These are phyloP conservation scores for Heterodera filipjevi DNA, from an alignment of 2,888 invertebrate species.

Conservation along the genomic window DNA sequence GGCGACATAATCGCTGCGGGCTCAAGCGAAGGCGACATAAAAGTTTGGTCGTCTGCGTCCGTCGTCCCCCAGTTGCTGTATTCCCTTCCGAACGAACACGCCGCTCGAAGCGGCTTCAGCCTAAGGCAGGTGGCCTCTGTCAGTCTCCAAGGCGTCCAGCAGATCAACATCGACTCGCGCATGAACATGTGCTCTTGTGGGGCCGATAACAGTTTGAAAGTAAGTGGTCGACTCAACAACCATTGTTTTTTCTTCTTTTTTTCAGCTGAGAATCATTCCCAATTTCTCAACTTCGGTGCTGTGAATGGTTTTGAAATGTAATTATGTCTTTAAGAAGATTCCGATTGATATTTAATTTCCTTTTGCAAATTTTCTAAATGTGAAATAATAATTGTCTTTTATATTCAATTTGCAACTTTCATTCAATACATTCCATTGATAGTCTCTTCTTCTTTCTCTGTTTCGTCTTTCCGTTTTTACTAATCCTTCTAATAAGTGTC, in stretches of 20 bases:
- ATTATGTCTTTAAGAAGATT: neutral
- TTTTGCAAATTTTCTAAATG: no score
- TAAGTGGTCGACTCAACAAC: slow-evolving; percentile 74
- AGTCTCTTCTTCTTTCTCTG: no score
- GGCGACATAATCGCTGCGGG: slow-evolving; percentile 97
- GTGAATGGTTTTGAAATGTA: neutral
- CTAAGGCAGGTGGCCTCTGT: slow-evolving; percentile 88
- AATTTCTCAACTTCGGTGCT: neutral
- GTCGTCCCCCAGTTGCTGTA: slow-evolving; percentile 82
- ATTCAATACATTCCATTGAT: no score
- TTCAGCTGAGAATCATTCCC: slow-evolving; percentile 4
- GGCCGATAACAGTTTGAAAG: slow-evolving; percentile 97
- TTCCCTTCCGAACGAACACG: slow-evolving; percentile 88
- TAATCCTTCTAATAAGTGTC: neutral
- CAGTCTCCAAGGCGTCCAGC: slow-evolving; percentile 75
- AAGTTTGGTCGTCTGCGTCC: slow-evolving; percentile 82
- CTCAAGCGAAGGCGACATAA: slow-evolving; percentile 71
- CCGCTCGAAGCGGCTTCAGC: slow-evolving; percentile 82
- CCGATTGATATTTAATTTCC: no score
- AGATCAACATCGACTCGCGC: slow-evolving; percentile 86
- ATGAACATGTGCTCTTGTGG: slow-evolving; percentile 95
- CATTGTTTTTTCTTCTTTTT: neutral
- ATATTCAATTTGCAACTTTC: no score
- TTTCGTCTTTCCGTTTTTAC: neutral
- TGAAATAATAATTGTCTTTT: no score